These are phyloP conservation scores for Allolobophora icterica DNA, from an alignment of 2,888 invertebrate genomes.

Conservation along the genomic window DNA sequence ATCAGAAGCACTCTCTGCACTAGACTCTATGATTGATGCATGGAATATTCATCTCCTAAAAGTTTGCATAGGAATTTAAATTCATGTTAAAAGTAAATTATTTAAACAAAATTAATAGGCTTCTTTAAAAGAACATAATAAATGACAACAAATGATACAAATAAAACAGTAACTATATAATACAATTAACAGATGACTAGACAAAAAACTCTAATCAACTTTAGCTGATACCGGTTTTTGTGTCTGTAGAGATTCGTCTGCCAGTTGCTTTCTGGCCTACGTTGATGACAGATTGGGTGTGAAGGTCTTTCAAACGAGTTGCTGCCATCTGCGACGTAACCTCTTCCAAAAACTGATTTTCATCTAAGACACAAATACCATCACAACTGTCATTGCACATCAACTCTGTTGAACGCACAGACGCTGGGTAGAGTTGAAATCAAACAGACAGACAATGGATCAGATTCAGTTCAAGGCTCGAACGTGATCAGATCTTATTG, in stretches of 20 bases:
- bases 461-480: background rate
- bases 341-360: constrained; percentile 57
- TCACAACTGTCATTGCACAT: background rate
- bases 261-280: background rate
- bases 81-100: too few relatives aligned
- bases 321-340: constrained; percentile 58
- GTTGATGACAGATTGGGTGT: background rate
- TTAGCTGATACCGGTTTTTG: background rate
- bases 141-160: too few relatives aligned
- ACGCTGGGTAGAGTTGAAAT: background rate
- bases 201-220: background rate
- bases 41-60: background rate
- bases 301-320: constrained; percentile 43
- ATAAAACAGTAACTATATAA: background rate
- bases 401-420: too few relatives aligned
- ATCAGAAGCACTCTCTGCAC: too few relatives aligned
- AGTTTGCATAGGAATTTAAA: background rate
- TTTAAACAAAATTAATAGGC: too few relatives aligned
- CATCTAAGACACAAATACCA: constrained; percentile 49
- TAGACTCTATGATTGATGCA: background rate
- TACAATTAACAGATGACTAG: background rate
- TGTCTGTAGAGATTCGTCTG: background rate
- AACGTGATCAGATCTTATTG: background rate
- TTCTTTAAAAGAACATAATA: too few relatives aligned
- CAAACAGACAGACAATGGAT: too few relatives aligned